These are phyloP conservation scores for Trididemnum clinides DNA, from an alignment of 23 tunicate genomes.

Conservation along the genomic window DNA sequence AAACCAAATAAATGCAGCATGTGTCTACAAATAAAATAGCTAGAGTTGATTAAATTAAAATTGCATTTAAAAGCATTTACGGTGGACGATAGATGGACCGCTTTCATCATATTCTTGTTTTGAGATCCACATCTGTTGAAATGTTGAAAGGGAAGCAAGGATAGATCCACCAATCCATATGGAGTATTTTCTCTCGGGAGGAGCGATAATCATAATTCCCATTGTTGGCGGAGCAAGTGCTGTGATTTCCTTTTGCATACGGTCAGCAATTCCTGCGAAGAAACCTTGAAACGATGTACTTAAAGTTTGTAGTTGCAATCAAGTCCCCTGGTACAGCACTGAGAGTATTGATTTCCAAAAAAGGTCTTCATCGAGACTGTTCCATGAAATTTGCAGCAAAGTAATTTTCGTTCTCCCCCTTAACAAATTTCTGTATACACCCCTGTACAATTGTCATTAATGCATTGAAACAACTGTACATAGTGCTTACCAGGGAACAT, in stretches of 20 bases:
- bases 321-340: too few relatives aligned
- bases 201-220: slow-evolving; percentile 41
- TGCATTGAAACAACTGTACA: too few relatives aligned
- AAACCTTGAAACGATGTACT: too few relatives aligned
- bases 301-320: too few relatives aligned
- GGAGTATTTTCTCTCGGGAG: slow-evolving; percentile 50
- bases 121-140: slow-evolving; percentile 55
- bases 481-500: slow-evolving; percentile 90
- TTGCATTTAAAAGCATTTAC: slow-evolving; percentile 47
- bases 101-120: slow-evolving; percentile 51
- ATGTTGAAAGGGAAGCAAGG: slow-evolving; percentile 53
- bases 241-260: slow-evolving; percentile 46
- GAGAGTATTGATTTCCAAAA: too few relatives aligned
- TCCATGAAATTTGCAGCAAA: too few relatives aligned
- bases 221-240: slow-evolving; percentile 49
- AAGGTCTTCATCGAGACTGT: too few relatives aligned
- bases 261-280: slow-evolving; percentile 34
- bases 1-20: slow-evolving; percentile 45
- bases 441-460: too few relatives aligned
- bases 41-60: slow-evolving; percentile 14
- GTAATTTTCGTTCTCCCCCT: too few relatives aligned
- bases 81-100: slow-evolving; percentile 46
- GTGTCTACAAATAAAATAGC: slow-evolving; percentile 34
- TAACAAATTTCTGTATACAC: too few relatives aligned
- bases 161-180: slow-evolving; percentile 49